Percentiles rank a stretch among this genome's conserved stretches.
These are phyloP conservation scores for Neuroscelio doddi DNA, from an alignment of 2,888 invertebrate species.

Conservation along the genomic window DNA sequence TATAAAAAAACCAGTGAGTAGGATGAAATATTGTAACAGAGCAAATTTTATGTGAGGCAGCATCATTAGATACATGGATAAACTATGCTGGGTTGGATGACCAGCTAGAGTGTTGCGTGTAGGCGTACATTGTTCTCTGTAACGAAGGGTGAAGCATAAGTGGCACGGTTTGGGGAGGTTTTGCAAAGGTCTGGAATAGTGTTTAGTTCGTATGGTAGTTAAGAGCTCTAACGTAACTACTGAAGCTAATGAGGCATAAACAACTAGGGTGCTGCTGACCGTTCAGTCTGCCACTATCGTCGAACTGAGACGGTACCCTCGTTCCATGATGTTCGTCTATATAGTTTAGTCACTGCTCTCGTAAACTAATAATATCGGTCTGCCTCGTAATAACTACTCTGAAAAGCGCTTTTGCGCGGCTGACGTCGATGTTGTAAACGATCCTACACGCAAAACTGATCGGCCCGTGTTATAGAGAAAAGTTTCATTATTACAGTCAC, in stretches of 20 bases:
- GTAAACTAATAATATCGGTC: slow-evolving; percentile 63
- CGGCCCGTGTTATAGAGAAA: slow-evolving; percentile 11
- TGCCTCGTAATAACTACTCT: slow-evolving; percentile 42
- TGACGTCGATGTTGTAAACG: slow-evolving; percentile 55
- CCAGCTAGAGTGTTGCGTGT: slow-evolving; percentile 1
- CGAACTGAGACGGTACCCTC: slow-evolving; percentile 31
- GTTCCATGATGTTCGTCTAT: slow-evolving; percentile 38
- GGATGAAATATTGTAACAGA: no score
- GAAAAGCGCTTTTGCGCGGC: slow-evolving; percentile 52
- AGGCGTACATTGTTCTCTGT: slow-evolving; percentile 6
- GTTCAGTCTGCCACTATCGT: slow-evolving; percentile 42
- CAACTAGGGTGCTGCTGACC: slow-evolving; percentile 54
- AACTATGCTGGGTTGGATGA: slow-evolving; percentile 2
- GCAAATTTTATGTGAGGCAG: no score
- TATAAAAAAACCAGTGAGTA: no score
- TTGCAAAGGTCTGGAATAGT: slow-evolving; percentile 17
- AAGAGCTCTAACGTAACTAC: slow-evolving; percentile 62
- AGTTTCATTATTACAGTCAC: slow-evolving; percentile 5
- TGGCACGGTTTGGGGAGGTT: slow-evolving; percentile 24
- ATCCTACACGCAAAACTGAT: slow-evolving; percentile 21
- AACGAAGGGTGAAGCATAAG: slow-evolving; percentile 26
- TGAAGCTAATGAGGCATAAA: slow-evolving; percentile 65
- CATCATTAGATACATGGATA: slow-evolving; percentile 4
- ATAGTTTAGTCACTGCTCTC: slow-evolving; percentile 57
- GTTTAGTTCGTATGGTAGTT: slow-evolving; percentile 61